Base-by-base conservation (phyloP, 2,797 vertebrate species). In the Sciaenops ocellatus region DNA sequence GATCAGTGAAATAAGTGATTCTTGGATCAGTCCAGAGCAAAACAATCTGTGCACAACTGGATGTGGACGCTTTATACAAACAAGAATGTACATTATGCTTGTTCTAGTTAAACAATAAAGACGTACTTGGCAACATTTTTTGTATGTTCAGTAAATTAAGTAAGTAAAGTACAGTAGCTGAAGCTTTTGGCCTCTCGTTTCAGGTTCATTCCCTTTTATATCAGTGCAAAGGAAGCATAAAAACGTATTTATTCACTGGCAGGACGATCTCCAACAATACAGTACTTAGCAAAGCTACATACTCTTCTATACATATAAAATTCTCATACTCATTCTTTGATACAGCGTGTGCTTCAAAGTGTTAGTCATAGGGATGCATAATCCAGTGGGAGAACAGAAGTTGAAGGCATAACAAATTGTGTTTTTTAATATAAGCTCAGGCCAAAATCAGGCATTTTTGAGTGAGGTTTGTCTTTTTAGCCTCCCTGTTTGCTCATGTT, bases 211-310 rank as follows among this genome's bases (percentile, higher is more conserved):
- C 2, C 62, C 81, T 76, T 73, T 82, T 69, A 80, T 80, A 55
- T 85, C 85, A 90, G 88, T 95, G 91, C 88, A 94, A 91, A 81
- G 34, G 84, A 83, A 79, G 55, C 64, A 84, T 65, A 81, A 15
- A 59, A 80, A 80, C 18, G 0, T 24, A 55, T 67, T 62, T 47
- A 76, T 74, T 78, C 76, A 90, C 72, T 82, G 74, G 61, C 75
- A 89, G 75, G 46, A 83, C 59, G 24, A 17, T 82, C 64, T 87
- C 50, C 57, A 80, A 74, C 65, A 83, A 54, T 82, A 90, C 77
- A 88, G 80, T 82, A 87, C 80, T 85, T 67, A 42, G 73, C 52
- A 78, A 80, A 82, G 71, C 79, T 78, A 62, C 69, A 83, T 41
- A 79, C 51, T 73, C 59, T 52, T 78, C 50, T 64, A 66, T 78